A percentile compares a stretch with the other conserved stretches of the same genome.
These are phyloP conservation scores for Choloepus didactylus DNA, from an alignment of 2,797 vertebrate species.

Conservation along the genomic window DNA sequence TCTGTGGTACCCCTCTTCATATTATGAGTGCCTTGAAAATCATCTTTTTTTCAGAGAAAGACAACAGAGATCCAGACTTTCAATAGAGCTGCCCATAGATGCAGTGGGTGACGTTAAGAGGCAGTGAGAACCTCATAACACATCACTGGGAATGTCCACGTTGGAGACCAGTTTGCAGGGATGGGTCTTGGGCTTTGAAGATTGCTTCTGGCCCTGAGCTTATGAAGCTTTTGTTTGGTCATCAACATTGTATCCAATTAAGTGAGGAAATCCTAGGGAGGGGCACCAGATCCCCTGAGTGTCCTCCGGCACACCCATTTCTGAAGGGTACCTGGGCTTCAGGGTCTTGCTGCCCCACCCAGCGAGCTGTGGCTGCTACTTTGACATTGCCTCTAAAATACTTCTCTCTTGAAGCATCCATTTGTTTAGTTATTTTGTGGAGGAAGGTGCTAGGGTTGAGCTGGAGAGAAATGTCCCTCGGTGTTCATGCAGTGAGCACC, in stretches of 20 bases:
- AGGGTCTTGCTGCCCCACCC: background rate
- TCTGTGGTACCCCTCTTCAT: background rate
- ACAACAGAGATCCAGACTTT: background rate
- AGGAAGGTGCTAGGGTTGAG: background rate
- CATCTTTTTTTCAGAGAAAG: background rate
- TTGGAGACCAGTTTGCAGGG: background rate
- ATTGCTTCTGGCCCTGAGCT: background rate
- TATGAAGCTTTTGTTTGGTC: background rate
- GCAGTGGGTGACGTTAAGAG: background rate
- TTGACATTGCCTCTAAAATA: background rate
- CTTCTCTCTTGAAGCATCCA: background rate
- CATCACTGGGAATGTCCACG: background rate
- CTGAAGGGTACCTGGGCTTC: background rate
- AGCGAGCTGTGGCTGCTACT: background rate
- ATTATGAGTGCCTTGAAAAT: background rate
- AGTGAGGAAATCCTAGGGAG: background rate
- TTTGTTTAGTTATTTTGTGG: conserved; percentile 6
- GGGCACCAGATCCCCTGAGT: background rate
- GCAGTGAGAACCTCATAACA: background rate
- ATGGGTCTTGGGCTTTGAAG: background rate
- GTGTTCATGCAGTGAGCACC: background rate
- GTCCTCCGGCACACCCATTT: background rate
- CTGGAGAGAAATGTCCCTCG: background rate
- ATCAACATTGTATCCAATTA: background rate
- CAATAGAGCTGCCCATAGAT: background rate